Evolutionary conservation across 2,113 vertebrate genomes (phyloP), one percentile per base, ranked within the genome.

Genomic region (Clupea harengus): DNA sequence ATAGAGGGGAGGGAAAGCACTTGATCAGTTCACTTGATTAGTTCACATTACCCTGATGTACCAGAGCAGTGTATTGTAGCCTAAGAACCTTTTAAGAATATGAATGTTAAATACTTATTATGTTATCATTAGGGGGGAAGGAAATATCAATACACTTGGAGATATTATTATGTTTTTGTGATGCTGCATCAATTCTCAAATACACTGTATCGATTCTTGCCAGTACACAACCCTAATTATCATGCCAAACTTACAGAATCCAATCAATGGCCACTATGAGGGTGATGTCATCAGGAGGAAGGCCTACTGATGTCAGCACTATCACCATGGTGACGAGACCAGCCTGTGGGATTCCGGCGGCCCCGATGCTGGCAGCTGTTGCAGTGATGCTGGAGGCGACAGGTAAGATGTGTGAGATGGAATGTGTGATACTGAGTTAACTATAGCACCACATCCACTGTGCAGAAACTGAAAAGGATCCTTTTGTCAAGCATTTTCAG

Each of bases 301-400:
- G 92, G 46, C 97, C 97, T 0, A 97, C 97, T 0, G 97, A 97
- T 0, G 97, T 97, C 13, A 97, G 92, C 22, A 98, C 96, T 0
- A 97, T 97, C 89, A 97, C 96, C 97, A 97, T 97, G 5, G 97
- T 98, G 20, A 97, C 95, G 0, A 98, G 95, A 0, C 96, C 96
- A 0, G 97, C 96, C 91, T 97, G 96, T 0, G 96, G 97, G 85
- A 97, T 97, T 3, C 96, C 96, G 0, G 97, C 97, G 0, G 96
- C 97, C 1, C 93, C 91, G 15, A 96, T 95, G 88, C 95, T 96
- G 44, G 95, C 95, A 0, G 95, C 95, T 0, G 95, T 96, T 0
- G 95, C 95, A 0, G 95, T 96, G 89, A 96, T 95, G 88, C 95
- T 96, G 89, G 45, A 22, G 50, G 7, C 45, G 85, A 86, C 0